These are phyloP conservation scores for Sinelater perroti DNA, from an alignment of 2,888 invertebrate genomes.

Conservation along the genomic window DNA sequence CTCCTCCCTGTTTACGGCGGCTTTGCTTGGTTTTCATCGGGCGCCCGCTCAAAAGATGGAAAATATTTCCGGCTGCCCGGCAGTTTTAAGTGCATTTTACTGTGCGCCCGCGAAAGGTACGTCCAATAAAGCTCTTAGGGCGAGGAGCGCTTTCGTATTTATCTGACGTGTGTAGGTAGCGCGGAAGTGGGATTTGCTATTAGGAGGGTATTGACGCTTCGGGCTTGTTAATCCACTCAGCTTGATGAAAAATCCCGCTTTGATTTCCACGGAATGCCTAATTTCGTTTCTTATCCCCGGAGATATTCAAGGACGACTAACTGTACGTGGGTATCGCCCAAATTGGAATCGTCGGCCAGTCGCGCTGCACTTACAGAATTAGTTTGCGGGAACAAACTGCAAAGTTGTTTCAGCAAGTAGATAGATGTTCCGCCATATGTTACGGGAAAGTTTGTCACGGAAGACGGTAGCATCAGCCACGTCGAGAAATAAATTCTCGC, in stretches of 20 bases:
- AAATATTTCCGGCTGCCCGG: neutral
- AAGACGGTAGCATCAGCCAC: constrained; percentile 9
- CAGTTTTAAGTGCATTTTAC: neutral
- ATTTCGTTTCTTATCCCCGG: too few relatives aligned
- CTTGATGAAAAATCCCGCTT: neutral
- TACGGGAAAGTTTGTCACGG: constrained; percentile 16
- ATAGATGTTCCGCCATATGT: constrained; percentile 22
- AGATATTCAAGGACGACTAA: too few relatives aligned
- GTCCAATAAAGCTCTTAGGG: neutral
- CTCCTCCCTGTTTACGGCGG: too few relatives aligned
- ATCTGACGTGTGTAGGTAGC: neutral
- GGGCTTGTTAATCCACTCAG: neutral
- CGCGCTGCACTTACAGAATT: constrained; percentile 12
- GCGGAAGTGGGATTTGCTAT: neutral
- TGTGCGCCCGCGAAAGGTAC: neutral
- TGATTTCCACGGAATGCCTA: too few relatives aligned
- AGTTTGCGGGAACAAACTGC: constrained; percentile 13
- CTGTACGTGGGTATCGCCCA: too few relatives aligned
- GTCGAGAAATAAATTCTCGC: constrained; percentile 16
- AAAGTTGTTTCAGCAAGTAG: constrained; percentile 13
- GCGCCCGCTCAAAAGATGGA: constrained; percentile 1
- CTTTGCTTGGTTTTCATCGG: too few relatives aligned
- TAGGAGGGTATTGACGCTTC: neutral
- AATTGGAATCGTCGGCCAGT: too few relatives aligned
- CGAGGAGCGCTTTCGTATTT: neutral